Conservation (phyloP, 2,113 vertebrate genomes). For the Cyanoderma ruficeps region DNA sequence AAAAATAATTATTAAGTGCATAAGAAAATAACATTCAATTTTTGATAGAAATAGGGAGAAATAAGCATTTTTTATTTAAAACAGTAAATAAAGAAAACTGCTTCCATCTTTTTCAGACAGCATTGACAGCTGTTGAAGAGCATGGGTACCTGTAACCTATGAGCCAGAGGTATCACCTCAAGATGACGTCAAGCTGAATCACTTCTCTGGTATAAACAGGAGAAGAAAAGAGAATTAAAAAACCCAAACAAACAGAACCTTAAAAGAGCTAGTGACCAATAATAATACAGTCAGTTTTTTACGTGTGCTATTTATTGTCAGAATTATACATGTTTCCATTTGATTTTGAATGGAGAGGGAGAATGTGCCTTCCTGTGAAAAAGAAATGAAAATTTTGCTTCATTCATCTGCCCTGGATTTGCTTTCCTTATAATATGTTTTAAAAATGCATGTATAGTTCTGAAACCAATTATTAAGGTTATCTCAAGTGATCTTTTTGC, state of each 20-base stretch:
- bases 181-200: background rate
- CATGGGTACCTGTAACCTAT: background rate
- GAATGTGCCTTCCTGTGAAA: background rate
- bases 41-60: background rate
- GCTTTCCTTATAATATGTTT: background rate
- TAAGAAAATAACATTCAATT: background rate
- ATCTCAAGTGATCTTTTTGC: background rate
- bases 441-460: background rate
- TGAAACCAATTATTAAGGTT: background rate
- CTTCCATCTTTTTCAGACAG: background rate
- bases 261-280: background rate
- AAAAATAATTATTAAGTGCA: background rate
- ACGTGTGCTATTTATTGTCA: rapidly evolving
- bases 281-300: background rate
- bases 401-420: background rate
- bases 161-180: background rate
- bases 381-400: background rate
- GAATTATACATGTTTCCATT: rapidly evolving
- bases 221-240: background rate
- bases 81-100: background rate
- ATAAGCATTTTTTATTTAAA: background rate
- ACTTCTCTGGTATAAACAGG: background rate
- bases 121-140: background rate
- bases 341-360: background rate
- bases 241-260: rapidly evolving